Percentiles rank a stretch among this genome's conserved stretches.
Conservation (phyloP, 2,113 vertebrate genomes). For the Brevimyrus niger region DNA sequence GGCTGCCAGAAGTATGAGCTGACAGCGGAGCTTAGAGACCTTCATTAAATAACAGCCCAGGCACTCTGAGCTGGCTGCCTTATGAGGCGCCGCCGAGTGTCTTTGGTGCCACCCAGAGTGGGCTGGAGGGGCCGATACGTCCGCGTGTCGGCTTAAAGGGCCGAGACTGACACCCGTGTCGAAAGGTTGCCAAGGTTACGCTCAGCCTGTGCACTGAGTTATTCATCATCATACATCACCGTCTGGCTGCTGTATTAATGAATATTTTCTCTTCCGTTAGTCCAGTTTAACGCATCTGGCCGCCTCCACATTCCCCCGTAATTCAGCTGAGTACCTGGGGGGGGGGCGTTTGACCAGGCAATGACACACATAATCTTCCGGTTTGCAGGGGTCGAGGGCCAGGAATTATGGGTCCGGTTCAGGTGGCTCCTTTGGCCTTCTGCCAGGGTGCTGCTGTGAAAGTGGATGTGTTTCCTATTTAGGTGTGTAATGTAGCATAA, state of each 20-base stretch:
- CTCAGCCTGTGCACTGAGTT: constrained; percentile 38
- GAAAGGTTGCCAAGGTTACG: constrained; percentile 45
- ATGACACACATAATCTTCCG: constrained; percentile 38
- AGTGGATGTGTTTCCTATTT: neutral
- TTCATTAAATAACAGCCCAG: neutral
- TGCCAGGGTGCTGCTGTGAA: neutral
- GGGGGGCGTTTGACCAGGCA: constrained; percentile 39
- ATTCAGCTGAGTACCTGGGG: constrained; percentile 28
- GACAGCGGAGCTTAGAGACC: neutral
- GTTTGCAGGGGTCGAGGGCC: neutral
- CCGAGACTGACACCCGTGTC: neutral
- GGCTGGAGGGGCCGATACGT: neutral
- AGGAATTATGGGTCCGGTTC: neutral
- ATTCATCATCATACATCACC: constrained; percentile 46
- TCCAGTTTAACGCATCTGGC: constrained; percentile 49
- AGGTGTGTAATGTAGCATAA: neutral
- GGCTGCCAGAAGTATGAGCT: neutral
- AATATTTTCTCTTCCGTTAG: constrained; percentile 49
- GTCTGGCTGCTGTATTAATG: constrained; percentile 44
- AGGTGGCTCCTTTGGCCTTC: neutral
- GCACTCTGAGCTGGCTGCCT: neutral
- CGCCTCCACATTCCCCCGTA: constrained; percentile 47
- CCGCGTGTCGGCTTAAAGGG: neutral
- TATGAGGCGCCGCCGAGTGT: neutral
- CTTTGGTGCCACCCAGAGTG: neutral